Evolutionary conservation across 23 tunicate genomes (phyloP), one percentile per base, ranked within the genome.

Genomic region (Phallusia fumigata): DNA sequence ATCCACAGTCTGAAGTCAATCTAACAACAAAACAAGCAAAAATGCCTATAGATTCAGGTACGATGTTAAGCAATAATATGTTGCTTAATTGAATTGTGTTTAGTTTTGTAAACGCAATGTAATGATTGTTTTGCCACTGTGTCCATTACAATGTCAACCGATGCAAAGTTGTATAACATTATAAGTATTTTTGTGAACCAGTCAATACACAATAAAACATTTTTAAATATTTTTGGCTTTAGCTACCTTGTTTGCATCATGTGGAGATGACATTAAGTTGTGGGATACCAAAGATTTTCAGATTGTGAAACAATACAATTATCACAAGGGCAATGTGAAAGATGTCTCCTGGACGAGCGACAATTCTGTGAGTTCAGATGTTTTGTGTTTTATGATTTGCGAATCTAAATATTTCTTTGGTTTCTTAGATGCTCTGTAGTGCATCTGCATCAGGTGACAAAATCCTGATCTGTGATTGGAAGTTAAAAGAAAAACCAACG

Each of bases 281-380:
- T 94, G 98, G 98, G 94, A 94, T 79, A 32, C 97, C 1, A 50
- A 74, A 35, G 33, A 72, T 24, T 44, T 85, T 12, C 53, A 84
- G 52, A 47, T 82, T 19, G 88, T 84, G 16, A 85, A 87, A 44
- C 86, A 87, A 32, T 89, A 89, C 76, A 89, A 86, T 65, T 81
- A 33, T 77, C 93, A 93, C 51, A 72, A 82, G 45, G 89, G 91
- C 64, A 89, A 80, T 34, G 81, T 94, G 13, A 86, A 89, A 79
- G 95, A 94, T 74, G 52, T 94, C 5, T 65, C 95, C 28, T 94
- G 98, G 98, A 94, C 80, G 36, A 51, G 51, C n/a, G 90, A 94
- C 35, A 94, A 89, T 79, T 35, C 85, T 31, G 93, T 85, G n/a
- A n/a, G n/a, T n/a, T n/a, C n/a, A n/a, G n/a, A n/a, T n/a, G n/a